phyloP scores from a whole-genome alignment of 2,113 vertebrate species.

The Bujurquina vittata region DNA sequence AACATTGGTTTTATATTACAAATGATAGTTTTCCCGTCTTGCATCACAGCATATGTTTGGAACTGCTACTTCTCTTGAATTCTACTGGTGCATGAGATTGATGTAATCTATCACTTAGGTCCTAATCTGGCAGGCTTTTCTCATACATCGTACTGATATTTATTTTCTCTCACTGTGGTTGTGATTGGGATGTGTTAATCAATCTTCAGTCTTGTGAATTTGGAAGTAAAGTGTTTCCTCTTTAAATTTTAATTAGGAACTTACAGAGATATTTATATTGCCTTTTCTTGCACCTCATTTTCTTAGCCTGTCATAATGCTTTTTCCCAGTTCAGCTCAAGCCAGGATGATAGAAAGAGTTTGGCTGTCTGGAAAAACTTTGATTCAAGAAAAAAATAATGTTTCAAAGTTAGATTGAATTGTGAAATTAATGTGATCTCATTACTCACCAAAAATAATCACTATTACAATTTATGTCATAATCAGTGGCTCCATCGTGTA shows the following conservation, averaged over 20 bases:
- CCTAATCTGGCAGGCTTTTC: conserved; percentile 35
- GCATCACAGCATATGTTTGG: conserved; percentile 1
- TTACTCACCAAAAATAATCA: neutral
- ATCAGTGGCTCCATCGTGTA: neutral
- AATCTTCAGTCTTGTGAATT: conserved; percentile 26
- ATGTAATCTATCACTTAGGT: conserved; percentile 42
- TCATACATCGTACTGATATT: conserved; percentile 33
- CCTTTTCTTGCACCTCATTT: neutral
- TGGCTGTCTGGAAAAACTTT: neutral
- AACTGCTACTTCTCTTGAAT: neutral
- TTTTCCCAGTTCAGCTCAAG: neutral
- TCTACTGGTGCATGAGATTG: conserved; percentile 30
- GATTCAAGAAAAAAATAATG: neutral
- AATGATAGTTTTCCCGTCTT: neutral
- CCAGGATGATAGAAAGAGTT: neutral
- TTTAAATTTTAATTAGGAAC: neutral
- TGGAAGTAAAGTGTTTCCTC: conserved; percentile 8
- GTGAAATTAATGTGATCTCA: neutral
- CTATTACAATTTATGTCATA: neutral
- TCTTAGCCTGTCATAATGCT: neutral
- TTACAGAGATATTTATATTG: neutral
- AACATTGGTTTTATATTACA: conserved; percentile 10
- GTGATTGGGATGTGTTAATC: neutral
- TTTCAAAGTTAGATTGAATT: neutral
- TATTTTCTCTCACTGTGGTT: conserved; percentile 2